A percentile compares a stretch with the other conserved stretches of the same genome.
Conservation (phyloP, 2,888 invertebrate species). For the Drosophila recens region DNA sequence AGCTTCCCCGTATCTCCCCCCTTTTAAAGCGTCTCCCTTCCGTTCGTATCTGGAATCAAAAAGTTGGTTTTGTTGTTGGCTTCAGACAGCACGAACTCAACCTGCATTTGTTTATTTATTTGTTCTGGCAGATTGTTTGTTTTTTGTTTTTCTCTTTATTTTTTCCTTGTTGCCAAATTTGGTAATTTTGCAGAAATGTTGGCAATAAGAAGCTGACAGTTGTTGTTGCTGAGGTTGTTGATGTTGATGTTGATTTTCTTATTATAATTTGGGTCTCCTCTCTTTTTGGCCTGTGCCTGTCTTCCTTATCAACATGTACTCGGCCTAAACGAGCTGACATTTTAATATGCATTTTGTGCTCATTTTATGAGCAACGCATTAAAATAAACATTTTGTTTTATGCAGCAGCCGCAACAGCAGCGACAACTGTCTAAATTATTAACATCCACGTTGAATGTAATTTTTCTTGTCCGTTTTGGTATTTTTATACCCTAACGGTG, state of each 20-base stretch:
- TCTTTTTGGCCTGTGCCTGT: slow-evolving; percentile 37
- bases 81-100: slow-evolving; percentile 35
- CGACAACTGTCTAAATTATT: slow-evolving; percentile 62
- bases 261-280: slow-evolving; percentile 23
- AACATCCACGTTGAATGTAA: slow-evolving; percentile 42
- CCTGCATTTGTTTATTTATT: slow-evolving; percentile 76
- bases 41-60: slow-evolving; percentile 19
- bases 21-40: slow-evolving; percentile 12
- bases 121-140: slow-evolving; percentile 42
- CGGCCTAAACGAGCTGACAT: slow-evolving; percentile 51
- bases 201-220: slow-evolving; percentile 45
- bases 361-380: slow-evolving; percentile 48
- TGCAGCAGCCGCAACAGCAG: slow-evolving; percentile 33
- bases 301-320: slow-evolving; percentile 35
- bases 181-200: slow-evolving; percentile 52
- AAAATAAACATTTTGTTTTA: slow-evolving; percentile 61
- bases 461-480: slow-evolving; percentile 15
- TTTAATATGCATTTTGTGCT: slow-evolving; percentile 71
- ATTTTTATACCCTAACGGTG: neutral
- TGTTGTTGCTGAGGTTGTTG: slow-evolving; percentile 17
- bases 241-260: slow-evolving; percentile 14
- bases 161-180: slow-evolving; percentile 51
- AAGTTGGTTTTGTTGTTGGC: slow-evolving; percentile 4
- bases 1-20: neutral
- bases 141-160: slow-evolving; percentile 10